Conservation (phyloP, 2,113 vertebrate genomes). For the Enhydra lutris region DNA sequence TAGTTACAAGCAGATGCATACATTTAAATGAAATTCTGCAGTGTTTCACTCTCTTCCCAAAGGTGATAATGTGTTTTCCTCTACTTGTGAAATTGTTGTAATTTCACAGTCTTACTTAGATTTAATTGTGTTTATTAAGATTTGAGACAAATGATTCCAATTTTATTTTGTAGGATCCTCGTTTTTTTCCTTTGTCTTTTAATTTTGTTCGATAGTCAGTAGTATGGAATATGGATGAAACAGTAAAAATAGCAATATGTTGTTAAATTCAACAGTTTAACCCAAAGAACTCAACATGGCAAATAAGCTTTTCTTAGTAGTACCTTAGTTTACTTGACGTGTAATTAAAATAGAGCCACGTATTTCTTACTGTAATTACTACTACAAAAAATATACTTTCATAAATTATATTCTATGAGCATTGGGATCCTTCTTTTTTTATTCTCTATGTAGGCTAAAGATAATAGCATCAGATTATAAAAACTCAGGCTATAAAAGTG, state of each 20-base stretch:
- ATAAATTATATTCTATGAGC: slow-evolving; percentile 24
- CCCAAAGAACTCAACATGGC: not conserved
- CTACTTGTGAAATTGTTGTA: slow-evolving; percentile 68
- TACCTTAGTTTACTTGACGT: slow-evolving; percentile 46
- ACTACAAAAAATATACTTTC: slow-evolving; percentile 23
- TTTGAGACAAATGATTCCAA: slow-evolving; percentile 61
- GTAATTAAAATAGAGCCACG: slow-evolving; percentile 54
- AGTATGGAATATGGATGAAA: not conserved
- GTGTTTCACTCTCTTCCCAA: slow-evolving; percentile 53
- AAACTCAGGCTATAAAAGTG: slow-evolving; percentile 48
- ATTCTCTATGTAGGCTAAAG: not conserved
- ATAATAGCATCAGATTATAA: slow-evolving; percentile 53
- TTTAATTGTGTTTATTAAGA: slow-evolving; percentile 72
- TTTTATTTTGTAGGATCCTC: slow-evolving; percentile 15
- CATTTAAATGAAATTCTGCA: slow-evolving; percentile 61
- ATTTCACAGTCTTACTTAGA: slow-evolving; percentile 53
- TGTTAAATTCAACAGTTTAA: slow-evolving; percentile 48
- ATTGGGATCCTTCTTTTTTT: slow-evolving; percentile 10
- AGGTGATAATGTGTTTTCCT: slow-evolving; percentile 73
- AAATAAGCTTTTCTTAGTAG: slow-evolving; percentile 42
- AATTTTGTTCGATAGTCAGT: not conserved
- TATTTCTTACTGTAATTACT: slow-evolving; percentile 54
- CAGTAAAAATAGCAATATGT: not conserved
- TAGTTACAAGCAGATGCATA: slow-evolving; percentile 60
- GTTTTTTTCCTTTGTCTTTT: not conserved